A percentile compares a stretch with the other conserved stretches of the same genome.
phyloP scores from a whole-genome alignment of 2,113 vertebrate species.

The Silurus glanis region DNA sequence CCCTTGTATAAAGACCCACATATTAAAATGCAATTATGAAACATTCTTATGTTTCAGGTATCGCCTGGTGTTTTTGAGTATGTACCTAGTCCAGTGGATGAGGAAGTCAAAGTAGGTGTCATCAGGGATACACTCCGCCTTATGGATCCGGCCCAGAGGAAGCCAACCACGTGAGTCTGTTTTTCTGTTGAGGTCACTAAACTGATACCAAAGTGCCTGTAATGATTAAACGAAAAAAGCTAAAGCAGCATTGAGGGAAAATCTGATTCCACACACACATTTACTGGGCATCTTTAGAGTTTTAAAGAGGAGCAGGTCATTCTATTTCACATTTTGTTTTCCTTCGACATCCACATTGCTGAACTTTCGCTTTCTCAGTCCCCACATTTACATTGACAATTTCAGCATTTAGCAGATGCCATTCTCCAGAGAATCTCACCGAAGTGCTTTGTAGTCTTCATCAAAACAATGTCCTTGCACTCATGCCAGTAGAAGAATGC shows the following conservation, averaged over 20 bases:
- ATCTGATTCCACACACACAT: not conserved
- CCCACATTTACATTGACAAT: not conserved
- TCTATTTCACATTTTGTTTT: not conserved
- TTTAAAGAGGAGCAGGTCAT: not conserved
- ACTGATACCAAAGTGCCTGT: not conserved
- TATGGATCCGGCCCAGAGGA: slow-evolving; percentile 83
- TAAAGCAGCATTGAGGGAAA: not conserved
- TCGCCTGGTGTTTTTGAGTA: slow-evolving; percentile 90
- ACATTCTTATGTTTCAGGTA: slow-evolving; percentile 72
- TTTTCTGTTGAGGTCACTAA: slow-evolving; percentile 14
- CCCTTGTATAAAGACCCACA: not conserved
- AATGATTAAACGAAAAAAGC: not conserved
- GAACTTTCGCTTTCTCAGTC: not conserved
- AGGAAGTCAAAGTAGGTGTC: slow-evolving; percentile 92
- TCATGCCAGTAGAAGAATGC: not conserved
- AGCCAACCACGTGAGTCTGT: slow-evolving; percentile 61
- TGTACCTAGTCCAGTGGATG: slow-evolving; percentile 90
- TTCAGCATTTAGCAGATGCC: not conserved
- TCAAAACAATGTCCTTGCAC: not conserved
- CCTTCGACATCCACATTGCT: not conserved
- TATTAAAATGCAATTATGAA: not conserved
- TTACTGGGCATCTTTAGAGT: not conserved
- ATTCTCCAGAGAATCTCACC: not conserved
- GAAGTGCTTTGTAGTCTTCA: not conserved
- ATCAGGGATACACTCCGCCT: slow-evolving; percentile 94